A percentile compares a stretch with the other conserved stretches of the same genome.
These are phyloP conservation scores for Agonum fuliginosum DNA, from an alignment of 2,888 invertebrate genomes.

Conservation along the genomic window DNA sequence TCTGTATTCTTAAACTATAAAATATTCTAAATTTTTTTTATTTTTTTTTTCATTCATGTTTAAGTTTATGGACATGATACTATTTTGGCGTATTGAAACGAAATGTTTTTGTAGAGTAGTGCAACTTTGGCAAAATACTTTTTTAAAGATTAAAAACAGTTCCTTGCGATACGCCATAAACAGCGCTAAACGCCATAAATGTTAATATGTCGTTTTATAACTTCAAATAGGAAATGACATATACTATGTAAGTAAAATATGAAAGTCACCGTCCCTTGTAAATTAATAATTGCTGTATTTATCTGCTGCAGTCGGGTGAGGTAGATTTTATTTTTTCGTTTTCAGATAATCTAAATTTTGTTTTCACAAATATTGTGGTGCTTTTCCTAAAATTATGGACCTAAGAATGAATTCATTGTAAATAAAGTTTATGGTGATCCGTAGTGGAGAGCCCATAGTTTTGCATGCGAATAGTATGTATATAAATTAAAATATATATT, in stretches of 20 bases:
- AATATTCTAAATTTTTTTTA: neutral
- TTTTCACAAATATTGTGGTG: conserved; percentile 40
- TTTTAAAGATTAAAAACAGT: conserved; percentile 21
- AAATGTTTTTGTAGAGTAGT: conserved; percentile 46
- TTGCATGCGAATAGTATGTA: conserved; percentile 57
- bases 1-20: conserved; percentile 32
- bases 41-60: neutral
- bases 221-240: neutral
- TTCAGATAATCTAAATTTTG: conserved; percentile 2
- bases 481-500: conserved; percentile 52
- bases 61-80: conserved; percentile 46
- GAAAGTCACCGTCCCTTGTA: neutral
- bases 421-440: conserved; percentile 24
- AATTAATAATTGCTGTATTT: conserved; percentile 2
- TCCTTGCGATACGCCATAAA: conserved; percentile 47
- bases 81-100: conserved; percentile 43
- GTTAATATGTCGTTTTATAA: neutral
- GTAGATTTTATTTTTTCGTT: conserved; percentile 11
- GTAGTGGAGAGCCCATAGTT: conserved; percentile 10
- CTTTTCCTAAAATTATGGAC: neutral
- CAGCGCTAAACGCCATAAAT: conserved; percentile 40
- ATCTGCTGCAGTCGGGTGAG: conserved; percentile 5
- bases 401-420: conserved; percentile 19
- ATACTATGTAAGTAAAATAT: conserved; percentile 1
- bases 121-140: conserved; percentile 7